phyloP scores from a whole-genome alignment of 2,113 vertebrate species.

The Tragulus kanchil region DNA sequence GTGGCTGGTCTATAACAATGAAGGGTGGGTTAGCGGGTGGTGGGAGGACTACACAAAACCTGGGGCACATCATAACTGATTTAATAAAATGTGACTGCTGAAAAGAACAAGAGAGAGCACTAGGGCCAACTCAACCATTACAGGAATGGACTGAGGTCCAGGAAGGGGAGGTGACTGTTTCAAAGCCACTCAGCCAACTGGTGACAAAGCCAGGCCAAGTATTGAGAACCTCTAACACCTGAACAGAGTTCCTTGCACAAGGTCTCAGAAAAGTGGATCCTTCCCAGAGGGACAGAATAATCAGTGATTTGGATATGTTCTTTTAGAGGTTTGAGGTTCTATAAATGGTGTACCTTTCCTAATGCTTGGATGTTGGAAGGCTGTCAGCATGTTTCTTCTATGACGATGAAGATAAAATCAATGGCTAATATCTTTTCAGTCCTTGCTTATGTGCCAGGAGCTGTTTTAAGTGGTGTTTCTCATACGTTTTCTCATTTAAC shows the following conservation, averaged over 20 bases:
- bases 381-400: neutral
- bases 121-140: neutral
- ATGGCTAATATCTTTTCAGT: neutral
- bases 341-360: neutral
- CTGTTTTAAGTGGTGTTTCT: constrained; percentile 30
- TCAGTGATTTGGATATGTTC: neutral
- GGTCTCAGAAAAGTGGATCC: neutral
- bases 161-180: neutral
- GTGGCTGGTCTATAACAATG: constrained; percentile 21
- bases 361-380: constrained; percentile 41
- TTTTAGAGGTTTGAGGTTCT: neutral
- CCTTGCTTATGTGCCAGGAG: neutral
- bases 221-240: neutral
- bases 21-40: neutral
- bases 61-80: neutral
- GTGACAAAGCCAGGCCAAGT: neutral
- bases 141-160: neutral
- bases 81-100: neutral
- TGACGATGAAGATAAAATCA: neutral
- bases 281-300: neutral
- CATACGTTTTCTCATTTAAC: constrained; percentile 28
- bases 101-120: neutral
- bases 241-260: neutral
- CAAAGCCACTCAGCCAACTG: neutral
- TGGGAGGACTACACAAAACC: constrained; percentile 18